Conservation (phyloP, 2,113 vertebrate species). For the Prinia subflava region DNA sequence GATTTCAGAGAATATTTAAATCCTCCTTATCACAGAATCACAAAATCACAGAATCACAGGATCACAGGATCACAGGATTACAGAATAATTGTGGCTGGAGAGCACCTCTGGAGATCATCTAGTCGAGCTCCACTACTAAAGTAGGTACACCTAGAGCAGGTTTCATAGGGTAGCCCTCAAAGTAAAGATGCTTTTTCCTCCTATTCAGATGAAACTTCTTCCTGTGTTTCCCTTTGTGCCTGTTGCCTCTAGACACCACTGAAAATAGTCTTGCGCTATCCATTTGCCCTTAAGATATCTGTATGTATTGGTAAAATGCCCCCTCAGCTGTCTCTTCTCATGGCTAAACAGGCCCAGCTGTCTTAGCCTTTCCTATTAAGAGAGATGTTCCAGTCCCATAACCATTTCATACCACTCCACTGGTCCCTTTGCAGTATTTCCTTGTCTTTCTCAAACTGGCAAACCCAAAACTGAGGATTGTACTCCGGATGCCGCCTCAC, state of each 20-base stretch:
- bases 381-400: background rate
- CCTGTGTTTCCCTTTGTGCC: background rate
- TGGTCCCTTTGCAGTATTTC: background rate
- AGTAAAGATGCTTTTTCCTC: background rate
- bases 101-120: background rate
- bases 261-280: background rate
- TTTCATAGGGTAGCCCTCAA: background rate
- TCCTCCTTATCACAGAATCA: background rate
- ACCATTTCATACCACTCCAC: background rate
- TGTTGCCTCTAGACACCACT: background rate
- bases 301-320: background rate
- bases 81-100: background rate
- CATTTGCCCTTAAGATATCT: background rate
- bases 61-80: no score
- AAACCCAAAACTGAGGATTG: background rate
- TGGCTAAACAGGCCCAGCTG: background rate
- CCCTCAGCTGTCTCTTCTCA: background rate
- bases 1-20: background rate
- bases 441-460: rapidly evolving
- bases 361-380: background rate
- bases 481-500: rapidly evolving
- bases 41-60: no score
- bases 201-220: background rate
- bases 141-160: background rate
- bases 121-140: background rate